phyloP scores from a whole-genome alignment of 2,113 vertebrate species.

The Anolis sagrei region DNA sequence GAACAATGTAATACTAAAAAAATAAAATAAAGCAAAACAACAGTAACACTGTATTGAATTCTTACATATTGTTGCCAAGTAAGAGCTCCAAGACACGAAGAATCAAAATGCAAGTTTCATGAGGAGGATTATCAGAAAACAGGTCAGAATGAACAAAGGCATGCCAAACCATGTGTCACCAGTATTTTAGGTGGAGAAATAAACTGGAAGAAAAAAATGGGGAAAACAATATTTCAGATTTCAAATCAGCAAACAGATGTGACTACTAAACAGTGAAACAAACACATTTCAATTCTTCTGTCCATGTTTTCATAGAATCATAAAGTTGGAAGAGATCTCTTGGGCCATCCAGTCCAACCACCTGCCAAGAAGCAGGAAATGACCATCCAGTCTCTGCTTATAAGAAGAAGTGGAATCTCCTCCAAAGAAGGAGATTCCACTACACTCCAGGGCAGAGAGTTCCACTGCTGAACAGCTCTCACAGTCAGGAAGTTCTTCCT shows the following conservation, averaged over 20 bases:
- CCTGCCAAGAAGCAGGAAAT: no score
- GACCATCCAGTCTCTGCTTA: no score
- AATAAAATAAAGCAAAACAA: constrained; percentile 16
- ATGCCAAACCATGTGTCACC: constrained; percentile 63
- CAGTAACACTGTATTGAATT: constrained; percentile 63
- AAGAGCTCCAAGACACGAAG: constrained; percentile 60
- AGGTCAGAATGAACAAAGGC: constrained; percentile 62
- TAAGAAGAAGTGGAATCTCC: no score
- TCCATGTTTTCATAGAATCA: no score
- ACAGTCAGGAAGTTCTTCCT: no score
- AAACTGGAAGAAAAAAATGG: constrained; percentile 65
- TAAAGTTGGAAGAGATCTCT: no score
- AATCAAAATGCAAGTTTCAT: constrained; percentile 73
- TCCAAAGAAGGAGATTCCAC: no score
- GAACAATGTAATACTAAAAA: constrained; percentile 70
- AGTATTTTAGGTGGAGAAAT: constrained; percentile 75
- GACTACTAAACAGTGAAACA: background rate
- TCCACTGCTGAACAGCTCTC: no score
- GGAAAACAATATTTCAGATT: background rate
- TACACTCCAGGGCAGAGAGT: no score
- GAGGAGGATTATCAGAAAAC: constrained; percentile 66
- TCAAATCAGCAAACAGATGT: background rate
- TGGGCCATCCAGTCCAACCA: no score
- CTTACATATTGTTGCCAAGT: constrained; percentile 69
- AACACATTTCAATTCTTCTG: background rate